A percentile compares a stretch with the other conserved stretches of the same genome.
Evolutionary conservation across 2,113 vertebrate genomes (phyloP).

Genomic region (Apodemus sylvaticus): DNA sequence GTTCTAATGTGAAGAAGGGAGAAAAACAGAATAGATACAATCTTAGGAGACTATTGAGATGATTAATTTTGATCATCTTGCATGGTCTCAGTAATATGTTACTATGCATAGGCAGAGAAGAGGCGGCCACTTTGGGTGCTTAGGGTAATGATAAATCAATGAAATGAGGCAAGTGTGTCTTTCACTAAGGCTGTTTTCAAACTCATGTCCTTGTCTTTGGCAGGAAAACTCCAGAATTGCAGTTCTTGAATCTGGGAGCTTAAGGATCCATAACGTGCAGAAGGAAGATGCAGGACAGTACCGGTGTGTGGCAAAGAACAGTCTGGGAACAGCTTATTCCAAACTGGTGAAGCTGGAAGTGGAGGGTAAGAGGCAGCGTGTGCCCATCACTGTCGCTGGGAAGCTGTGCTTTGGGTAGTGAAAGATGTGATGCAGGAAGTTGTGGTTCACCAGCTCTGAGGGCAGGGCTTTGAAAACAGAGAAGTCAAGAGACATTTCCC

Average conservation of each 20-base stretch:
- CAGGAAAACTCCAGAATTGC: constrained; percentile 93
- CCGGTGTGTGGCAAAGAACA: constrained; percentile 96
- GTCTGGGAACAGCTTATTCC: constrained; percentile 95
- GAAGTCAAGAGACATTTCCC: neutral
- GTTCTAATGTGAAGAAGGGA: neutral
- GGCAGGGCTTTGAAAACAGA: neutral
- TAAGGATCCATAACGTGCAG: constrained; percentile 96
- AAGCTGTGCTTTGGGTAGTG: neutral
- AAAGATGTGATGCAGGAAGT: neutral
- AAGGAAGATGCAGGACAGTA: constrained; percentile 97
- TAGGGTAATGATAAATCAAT: neutral
- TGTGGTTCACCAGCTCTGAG: neutral
- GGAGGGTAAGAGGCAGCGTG: constrained; percentile 88
- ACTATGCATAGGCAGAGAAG: neutral
- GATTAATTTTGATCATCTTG: neutral
- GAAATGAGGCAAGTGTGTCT: neutral
- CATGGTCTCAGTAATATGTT: neutral
- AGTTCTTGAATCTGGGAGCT: constrained; percentile 93
- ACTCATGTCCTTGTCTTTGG: neutral
- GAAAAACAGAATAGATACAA: neutral
- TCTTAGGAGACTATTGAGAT: neutral
- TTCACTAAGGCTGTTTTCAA: neutral
- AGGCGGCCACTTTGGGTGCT: neutral
- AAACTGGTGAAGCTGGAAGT: constrained; percentile 93
- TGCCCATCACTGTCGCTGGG: neutral